A percentile compares a stretch with the other conserved stretches of the same genome.
These are phyloP conservation scores for Spisula subtruncata DNA, from an alignment of 2,888 invertebrate genomes.

Conservation along the genomic window DNA sequence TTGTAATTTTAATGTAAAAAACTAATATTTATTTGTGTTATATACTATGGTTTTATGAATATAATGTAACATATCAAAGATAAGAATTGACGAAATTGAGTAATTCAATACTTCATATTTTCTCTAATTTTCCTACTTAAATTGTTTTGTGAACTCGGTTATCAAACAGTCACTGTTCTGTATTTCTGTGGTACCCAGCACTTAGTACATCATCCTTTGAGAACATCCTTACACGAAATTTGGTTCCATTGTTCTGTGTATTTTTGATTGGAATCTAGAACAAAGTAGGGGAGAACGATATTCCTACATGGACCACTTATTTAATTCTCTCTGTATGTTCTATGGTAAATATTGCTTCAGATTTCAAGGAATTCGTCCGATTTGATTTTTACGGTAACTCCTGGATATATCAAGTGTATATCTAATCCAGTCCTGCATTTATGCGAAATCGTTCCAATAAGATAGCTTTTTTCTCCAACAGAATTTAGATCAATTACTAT, in stretches of 20 bases:
- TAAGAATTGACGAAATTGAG: too few relatives aligned
- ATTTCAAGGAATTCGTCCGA: background rate
- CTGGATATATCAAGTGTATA: background rate
- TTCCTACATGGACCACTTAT: background rate
- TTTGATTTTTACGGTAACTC: too few relatives aligned
- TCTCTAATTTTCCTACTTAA: background rate
- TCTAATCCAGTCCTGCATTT: conserved; percentile 6
- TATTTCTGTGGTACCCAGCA: background rate
- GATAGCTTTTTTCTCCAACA: background rate
- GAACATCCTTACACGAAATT: background rate
- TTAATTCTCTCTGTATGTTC: conserved; percentile 8
- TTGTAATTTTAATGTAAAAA: too few relatives aligned
- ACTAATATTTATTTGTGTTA: too few relatives aligned
- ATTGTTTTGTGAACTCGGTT: background rate
- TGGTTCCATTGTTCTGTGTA: conserved; percentile 22
- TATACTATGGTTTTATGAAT: too few relatives aligned
- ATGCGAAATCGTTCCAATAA: conserved; percentile 11
- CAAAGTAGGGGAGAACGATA: background rate
- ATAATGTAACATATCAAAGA: too few relatives aligned
- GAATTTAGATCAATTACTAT: conserved; percentile 12
- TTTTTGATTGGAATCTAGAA: conserved; percentile 23
- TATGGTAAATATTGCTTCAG: conserved; percentile 19
- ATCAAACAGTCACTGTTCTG: background rate
- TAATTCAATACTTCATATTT: conserved; percentile 13
- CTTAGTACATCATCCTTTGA: background rate